Base-by-base conservation (phyloP, 2,797 vertebrate species). In the Buceros bicornis region DNA sequence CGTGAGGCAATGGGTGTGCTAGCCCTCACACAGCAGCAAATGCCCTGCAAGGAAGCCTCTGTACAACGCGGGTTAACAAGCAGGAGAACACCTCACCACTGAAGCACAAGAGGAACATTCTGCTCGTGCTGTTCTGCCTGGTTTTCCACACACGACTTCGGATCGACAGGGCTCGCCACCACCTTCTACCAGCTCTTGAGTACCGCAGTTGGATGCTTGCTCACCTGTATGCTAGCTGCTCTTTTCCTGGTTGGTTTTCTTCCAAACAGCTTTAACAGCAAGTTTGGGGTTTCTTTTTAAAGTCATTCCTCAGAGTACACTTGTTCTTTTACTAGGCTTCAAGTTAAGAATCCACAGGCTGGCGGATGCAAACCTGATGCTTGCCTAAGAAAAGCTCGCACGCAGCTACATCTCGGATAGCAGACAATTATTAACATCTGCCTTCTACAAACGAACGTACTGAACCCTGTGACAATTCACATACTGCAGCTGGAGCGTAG, bases 401-500 rank as follows among this genome's bases (percentile, higher is more conserved):
- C 37, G 31, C 40, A 47, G 29, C 26, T 53, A 15, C 5, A n/a
- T 17, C 21, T 25, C 13, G 21, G n/a, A 35, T 40, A 35, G 13
- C 54, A 71, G 16, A n/a, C 11, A 28, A 24, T 42, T 37, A 18
- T 8, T 11, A 51, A 2, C 5, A 48, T 21, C n/a, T 8, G 33
- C 62, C 37, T 53, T 53, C 42, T 29, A 67, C n/a, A 51, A 79
- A 40, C 9, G 26, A n/a, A 25, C 6, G 11, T 5, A 37, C 13
- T 13, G 18, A 70, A n/a, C 43, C 48, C 48, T 26, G 6, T 61
- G 40, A 37, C 3, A 1, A 45, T 47, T 40, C 8, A 28, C 7
- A 19, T 57, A 62, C 13, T 13, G 45, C 13, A 47, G 15, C 0
- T 28, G 40, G 28, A 43, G 8, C 0, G 9, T 4, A 64, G 20